phyloP scores from a whole-genome alignment of 2,888 invertebrate genomes.

The Acronicta aceris region DNA sequence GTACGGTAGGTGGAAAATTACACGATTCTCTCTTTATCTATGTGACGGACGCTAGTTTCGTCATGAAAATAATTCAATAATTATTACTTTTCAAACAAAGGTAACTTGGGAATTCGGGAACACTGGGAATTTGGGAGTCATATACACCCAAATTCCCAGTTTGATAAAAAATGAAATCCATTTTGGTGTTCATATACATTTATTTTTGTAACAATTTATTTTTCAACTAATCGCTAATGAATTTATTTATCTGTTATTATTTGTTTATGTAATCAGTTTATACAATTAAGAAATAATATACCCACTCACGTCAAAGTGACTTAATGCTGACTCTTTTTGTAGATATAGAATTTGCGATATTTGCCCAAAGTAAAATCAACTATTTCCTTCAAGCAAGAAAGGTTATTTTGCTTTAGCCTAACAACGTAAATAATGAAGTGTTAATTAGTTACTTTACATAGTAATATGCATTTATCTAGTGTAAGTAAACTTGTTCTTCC shows the following conservation, averaged over 20 bases:
- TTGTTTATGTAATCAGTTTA: slow-evolving; percentile 39
- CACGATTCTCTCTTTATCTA: too few species aligned
- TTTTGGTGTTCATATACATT: background rate
- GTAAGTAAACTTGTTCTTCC: slow-evolving; percentile 76
- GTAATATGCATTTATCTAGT: slow-evolving; percentile 67
- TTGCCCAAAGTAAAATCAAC: background rate
- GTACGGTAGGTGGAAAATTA: too few species aligned
- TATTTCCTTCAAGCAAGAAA: background rate
- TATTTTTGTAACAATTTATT: slow-evolving; percentile 27
- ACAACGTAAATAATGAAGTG: background rate
- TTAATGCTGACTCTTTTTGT: background rate
- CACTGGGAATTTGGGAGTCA: too few species aligned
- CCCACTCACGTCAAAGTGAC: slow-evolving; percentile 50
- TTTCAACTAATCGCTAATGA: background rate
- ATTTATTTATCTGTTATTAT: background rate
- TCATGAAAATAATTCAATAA: too few species aligned
- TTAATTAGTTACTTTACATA: slow-evolving; percentile 50
- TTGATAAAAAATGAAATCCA: slow-evolving; percentile 8
- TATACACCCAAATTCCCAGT: too few species aligned
- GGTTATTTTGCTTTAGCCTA: background rate
- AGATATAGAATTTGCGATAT: background rate
- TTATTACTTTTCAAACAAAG: too few species aligned
- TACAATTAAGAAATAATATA: slow-evolving; percentile 51
- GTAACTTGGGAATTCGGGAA: too few species aligned
- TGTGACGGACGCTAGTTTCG: too few species aligned